Base-by-base conservation (phyloP, 2,888 invertebrate species). In the Rugalucina vietnamica region DNA sequence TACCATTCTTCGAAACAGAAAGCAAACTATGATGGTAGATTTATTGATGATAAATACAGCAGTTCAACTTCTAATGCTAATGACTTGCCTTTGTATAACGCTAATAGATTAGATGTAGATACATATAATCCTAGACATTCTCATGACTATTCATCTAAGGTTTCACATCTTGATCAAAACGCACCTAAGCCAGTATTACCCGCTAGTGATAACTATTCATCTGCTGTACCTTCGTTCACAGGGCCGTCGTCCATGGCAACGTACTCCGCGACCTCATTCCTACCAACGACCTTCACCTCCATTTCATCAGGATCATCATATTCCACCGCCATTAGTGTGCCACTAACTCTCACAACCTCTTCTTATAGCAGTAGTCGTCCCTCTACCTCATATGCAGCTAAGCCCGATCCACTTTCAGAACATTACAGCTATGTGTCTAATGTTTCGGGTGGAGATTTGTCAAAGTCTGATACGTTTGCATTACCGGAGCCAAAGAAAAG, bases 401-500 rank as follows among this genome's bases (percentile, higher is more conserved):
- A 89, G 60, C 82, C 85, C 24, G 89, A 89, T 76, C 84, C 87
- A 0, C 87, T 90, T 43, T 65, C 86, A 34, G 90, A 89, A 70
- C 90, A 90, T 81, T 91, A 89, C 79, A 92, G 91, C 74, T 92
- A 92, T 72, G 87, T 91, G 27, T 92, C 92, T 14, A 91, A 91
- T 82, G 83, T 87, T 14, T 91, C 91, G 18, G 89, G 87, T 34
- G 90, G 89, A 24, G 85, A 81, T 37, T 86, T 84, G 12, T 85
- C 87, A 3, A 89, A 88, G 39, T 83, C 88, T 50, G 91, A 91
- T 65, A 91, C 91, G 0, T 90, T 90, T 81, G 85, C 79, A 24
- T 81, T 91, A 3, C 90, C 92, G 43, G 92, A 92, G 75, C 92
- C 92, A 34, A 92, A 92, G 84, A 91, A 91, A 81, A 87, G 91